These are phyloP conservation scores for Uria lomvia DNA, from an alignment of 2,113 vertebrate species.

Conservation along the genomic window DNA sequence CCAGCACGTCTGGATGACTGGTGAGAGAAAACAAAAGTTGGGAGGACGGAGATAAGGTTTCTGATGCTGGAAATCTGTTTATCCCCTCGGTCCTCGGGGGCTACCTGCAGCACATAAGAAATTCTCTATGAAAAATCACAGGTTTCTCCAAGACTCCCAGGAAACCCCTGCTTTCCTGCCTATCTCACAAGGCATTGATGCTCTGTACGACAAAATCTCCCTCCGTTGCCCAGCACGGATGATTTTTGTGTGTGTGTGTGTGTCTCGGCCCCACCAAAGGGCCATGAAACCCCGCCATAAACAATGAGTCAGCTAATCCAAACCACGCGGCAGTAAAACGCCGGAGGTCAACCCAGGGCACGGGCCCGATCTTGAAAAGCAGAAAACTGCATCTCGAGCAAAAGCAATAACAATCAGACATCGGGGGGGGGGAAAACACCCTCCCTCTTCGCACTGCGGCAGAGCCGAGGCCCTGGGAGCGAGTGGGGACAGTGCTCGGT, in stretches of 20 bases:
- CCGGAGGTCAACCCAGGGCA: constrained; percentile 16
- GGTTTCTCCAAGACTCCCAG: background rate
- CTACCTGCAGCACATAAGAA: background rate
- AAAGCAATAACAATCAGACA: fast-evolving
- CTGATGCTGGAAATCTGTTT: background rate
- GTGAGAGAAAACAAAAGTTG: background rate
- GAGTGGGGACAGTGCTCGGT: fast-evolving
- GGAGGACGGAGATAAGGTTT: constrained; percentile 8
- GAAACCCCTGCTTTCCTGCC: background rate
- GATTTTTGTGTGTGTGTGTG: background rate
- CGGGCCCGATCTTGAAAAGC: constrained; percentile 37
- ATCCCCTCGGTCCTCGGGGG: fast-evolving
- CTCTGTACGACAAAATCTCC: background rate
- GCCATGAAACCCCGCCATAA: background rate
- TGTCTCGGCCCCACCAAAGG: background rate
- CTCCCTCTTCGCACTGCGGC: fast-evolving
- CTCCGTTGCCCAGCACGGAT: background rate
- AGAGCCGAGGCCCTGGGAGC: fast-evolving
- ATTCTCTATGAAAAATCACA: background rate
- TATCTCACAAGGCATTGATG: background rate
- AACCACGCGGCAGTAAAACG: background rate
- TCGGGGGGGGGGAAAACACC: background rate
- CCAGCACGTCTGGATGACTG: background rate
- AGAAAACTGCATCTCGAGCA: background rate
- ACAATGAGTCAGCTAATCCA: constrained; percentile 55